Conservation (phyloP, 2,888 invertebrate species). For the Pediacus dermestoides region DNA sequence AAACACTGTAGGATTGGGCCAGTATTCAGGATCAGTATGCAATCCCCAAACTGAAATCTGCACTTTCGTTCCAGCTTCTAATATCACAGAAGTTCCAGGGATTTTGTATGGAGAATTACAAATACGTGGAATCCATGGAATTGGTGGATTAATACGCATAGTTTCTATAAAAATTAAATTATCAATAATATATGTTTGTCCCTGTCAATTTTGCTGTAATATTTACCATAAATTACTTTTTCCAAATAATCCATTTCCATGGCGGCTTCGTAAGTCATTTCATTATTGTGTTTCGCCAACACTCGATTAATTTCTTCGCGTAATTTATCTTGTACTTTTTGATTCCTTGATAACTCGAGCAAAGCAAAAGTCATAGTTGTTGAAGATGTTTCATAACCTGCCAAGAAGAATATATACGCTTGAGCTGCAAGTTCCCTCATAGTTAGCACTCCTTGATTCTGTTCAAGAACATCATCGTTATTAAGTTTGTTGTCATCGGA, state of each 20-base stretch:
- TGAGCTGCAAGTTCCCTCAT: slow-evolving; percentile 1
- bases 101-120: slow-evolving; percentile 37
- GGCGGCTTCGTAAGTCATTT: slow-evolving; percentile 51
- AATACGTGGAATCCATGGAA: slow-evolving; percentile 26
- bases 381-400: slow-evolving; percentile 61
- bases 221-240: slow-evolving; percentile 44
- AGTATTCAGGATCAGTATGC: slow-evolving; percentile 41
- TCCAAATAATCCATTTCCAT: slow-evolving; percentile 52
- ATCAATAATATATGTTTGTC: not conserved
- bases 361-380: slow-evolving; percentile 51
- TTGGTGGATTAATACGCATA: slow-evolving; percentile 41
- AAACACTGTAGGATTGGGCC: slow-evolving; percentile 31
- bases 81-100: slow-evolving; percentile 35
- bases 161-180: slow-evolving; percentile 38
- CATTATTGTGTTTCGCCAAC: slow-evolving; percentile 41
- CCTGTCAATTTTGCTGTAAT: no score
- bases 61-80: slow-evolving; percentile 37
- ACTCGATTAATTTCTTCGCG: slow-evolving; percentile 48
- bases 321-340: slow-evolving; percentile 47
- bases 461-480: not conserved
- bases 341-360: slow-evolving; percentile 51
- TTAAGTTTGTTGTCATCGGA: not conserved
- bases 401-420: slow-evolving; percentile 54
- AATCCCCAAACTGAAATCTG: slow-evolving; percentile 34
- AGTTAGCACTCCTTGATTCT: not conserved